Conservation (phyloP, 2,113 vertebrate genomes). For the Scophthalmus maximus region DNA sequence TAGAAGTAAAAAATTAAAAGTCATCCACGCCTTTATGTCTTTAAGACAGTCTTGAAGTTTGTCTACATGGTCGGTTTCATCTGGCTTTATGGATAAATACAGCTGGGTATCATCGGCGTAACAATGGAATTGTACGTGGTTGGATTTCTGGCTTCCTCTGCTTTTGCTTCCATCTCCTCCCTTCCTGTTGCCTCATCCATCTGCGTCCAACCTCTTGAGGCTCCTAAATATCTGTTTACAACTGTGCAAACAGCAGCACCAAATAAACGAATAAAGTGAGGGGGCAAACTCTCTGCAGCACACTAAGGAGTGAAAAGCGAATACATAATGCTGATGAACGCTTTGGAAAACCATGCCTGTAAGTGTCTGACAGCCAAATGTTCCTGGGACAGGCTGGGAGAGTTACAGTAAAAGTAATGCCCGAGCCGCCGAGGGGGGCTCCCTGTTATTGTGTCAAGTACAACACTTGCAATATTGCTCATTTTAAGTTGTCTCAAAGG, state of each 20-base stretch:
- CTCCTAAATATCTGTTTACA: slow-evolving; percentile 33
- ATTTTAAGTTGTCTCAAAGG: slow-evolving; percentile 26
- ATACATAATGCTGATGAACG: slow-evolving; percentile 37
- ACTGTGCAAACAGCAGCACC: slow-evolving; percentile 28
- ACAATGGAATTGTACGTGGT: too few relatives aligned
- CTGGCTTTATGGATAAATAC: too few relatives aligned
- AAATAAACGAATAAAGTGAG: slow-evolving; percentile 47
- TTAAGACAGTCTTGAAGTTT: too few relatives aligned
- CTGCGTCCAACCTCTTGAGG: background rate
- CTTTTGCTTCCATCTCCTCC: background rate
- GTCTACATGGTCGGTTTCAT: too few relatives aligned
- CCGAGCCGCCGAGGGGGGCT: slow-evolving; percentile 21
- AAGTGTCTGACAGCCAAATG: slow-evolving; percentile 31
- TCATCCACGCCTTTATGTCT: too few relatives aligned
- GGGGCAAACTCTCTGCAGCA: slow-evolving; percentile 36
- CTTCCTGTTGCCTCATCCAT: slow-evolving; percentile 1
- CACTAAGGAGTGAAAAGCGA: slow-evolving; percentile 45
- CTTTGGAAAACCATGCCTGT: slow-evolving; percentile 37
- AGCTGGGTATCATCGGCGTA: too few relatives aligned
- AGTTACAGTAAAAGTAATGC: slow-evolving; percentile 67
- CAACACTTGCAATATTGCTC: slow-evolving; percentile 42
- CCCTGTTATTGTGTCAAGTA: slow-evolving; percentile 39
- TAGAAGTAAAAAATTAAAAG: too few relatives aligned
- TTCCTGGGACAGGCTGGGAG: slow-evolving; percentile 43
- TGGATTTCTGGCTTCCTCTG: too few relatives aligned